phyloP scores from a whole-genome alignment of 2,797 vertebrate species.

The Pipistrellus kuhlii region DNA sequence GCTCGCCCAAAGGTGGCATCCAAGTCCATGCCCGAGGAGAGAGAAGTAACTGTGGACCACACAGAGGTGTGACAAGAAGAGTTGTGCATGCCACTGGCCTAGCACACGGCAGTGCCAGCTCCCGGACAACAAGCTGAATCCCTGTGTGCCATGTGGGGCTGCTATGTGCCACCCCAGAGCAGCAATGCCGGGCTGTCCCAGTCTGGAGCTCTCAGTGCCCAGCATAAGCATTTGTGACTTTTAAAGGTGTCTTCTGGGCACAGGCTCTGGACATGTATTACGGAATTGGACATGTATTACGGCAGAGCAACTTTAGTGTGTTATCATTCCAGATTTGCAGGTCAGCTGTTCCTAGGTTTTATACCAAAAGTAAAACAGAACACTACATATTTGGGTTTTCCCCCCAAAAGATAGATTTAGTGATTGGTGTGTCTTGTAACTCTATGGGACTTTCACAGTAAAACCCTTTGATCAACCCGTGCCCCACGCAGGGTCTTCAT shows the following conservation, averaged over 20 bases:
- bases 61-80: background rate
- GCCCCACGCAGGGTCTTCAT: background rate
- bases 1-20: background rate
- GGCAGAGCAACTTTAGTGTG: no score
- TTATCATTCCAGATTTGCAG: background rate
- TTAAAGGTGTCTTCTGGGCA: background rate
- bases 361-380: background rate
- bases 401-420: background rate
- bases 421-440: background rate
- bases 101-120: background rate
- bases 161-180: background rate
- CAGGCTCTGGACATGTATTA: background rate
- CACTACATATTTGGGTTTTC: background rate
- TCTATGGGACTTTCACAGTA: background rate
- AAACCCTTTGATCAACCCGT: fast-evolving
- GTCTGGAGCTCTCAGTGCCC: background rate
- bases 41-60: no score
- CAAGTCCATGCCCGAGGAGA: background rate
- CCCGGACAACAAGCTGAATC: background rate
- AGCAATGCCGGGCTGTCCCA: background rate
- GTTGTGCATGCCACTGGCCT: background rate
- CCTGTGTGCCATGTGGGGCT: fast-evolving
- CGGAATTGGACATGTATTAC: background rate
- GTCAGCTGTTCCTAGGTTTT: background rate
- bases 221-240: background rate